Evolutionary conservation across 2,888 invertebrate species (phyloP), one percentile per base, ranked within the genome.

Genomic region (Anarsia innoxiella): DNA sequence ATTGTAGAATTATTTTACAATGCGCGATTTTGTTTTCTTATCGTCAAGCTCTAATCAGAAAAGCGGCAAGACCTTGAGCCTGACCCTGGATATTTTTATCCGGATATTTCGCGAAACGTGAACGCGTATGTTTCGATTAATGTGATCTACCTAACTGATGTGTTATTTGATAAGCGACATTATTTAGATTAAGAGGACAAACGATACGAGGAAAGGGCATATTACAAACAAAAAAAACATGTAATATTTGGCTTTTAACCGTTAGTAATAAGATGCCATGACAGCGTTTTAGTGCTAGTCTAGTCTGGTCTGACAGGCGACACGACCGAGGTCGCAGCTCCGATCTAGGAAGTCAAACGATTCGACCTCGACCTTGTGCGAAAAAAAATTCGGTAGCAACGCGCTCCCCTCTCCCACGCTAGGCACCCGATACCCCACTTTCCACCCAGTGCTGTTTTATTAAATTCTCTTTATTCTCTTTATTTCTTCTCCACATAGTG

Each of bases 81-180:
- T 79, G 83, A 79, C 83, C 83, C 72, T 83, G 83, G 69, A 62
- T 76, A 82, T 79, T 80, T 82, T 83, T 77, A 77, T 80, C 77
- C 77, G 75, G 75, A 71, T 74, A 77, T 77, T 83, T 82, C 59
- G 82, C 82, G 70, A 82, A 64, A 52, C 48, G 40, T 55, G 61
- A 57, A 57, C 66, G 62, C 66, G 63, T 66, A 70, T 66, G 69
- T 67, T 63, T 53, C 52, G 39, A 57, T 49, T 60, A 59, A 63
- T 60, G 62, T 60, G 66, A 68, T 58, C 60, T 61, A 59, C 53
- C 56, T 54, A 64, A 66, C 51, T 53, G 39, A 40, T 45, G 55
- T 53, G 52, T 23, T 4, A 8, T 19, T n/a, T n/a, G n/a, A n/a
- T n/a, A n/a, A n/a, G n/a, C n/a, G n/a, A n/a, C n/a, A n/a, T n/a